Evolutionary conservation across 2,888 invertebrate genomes (phyloP).

Genomic region (Crepidodera aurea): DNA sequence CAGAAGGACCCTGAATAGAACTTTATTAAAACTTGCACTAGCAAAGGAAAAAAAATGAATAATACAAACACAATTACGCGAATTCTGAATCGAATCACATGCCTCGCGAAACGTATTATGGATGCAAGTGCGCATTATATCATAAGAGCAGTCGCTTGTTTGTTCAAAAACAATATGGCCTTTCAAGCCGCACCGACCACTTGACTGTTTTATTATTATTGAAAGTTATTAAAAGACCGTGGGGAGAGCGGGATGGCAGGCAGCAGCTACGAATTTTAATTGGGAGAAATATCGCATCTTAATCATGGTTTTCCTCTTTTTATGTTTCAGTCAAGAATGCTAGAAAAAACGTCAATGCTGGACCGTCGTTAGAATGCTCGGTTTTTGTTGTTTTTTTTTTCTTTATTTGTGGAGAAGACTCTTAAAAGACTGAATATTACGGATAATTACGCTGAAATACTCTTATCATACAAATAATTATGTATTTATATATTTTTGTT

Average conservation of each 20-base stretch:
- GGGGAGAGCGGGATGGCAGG: conserved; percentile 26
- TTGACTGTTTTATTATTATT: conserved; percentile 51
- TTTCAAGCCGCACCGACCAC: conserved; percentile 54
- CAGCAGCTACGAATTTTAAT: conserved; percentile 49
- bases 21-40: conserved; percentile 39
- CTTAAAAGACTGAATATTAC: too few relatives aligned
- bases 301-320: conserved; percentile 41
- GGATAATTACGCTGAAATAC: too few relatives aligned
- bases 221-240: conserved; percentile 41
- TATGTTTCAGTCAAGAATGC: conserved; percentile 25
- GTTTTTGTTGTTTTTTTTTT: too few relatives aligned
- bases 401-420: too few relatives aligned
- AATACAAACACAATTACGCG: conserved; percentile 43
- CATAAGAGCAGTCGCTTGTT: conserved; percentile 57
- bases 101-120: conserved; percentile 56
- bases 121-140: conserved; percentile 58
- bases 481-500: too few relatives aligned
- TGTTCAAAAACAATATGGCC: conserved; percentile 54
- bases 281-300: conserved; percentile 52
- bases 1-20: conserved; percentile 15
- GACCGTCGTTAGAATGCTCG: conserved; percentile 14
- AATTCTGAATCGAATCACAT: conserved; percentile 54
- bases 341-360: conserved; percentile 24
- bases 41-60: conserved; percentile 38
- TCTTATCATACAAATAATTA: too few relatives aligned